phyloP scores from a whole-genome alignment of 2,888 invertebrate genomes.

The Cactoblastis cactorum region DNA sequence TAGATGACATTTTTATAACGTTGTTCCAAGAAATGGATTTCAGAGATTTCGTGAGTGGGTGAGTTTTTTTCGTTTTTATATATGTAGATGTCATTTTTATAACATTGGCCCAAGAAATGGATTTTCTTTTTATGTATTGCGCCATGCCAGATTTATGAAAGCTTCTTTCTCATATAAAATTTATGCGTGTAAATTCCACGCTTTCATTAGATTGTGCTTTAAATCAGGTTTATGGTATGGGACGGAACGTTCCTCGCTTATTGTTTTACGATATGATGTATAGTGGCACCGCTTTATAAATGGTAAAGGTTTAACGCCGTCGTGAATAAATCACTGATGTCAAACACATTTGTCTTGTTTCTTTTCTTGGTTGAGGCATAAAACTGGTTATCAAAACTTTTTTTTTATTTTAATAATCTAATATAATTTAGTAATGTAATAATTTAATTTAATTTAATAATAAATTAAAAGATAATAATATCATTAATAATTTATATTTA shows the following conservation, averaged over 20 bases:
- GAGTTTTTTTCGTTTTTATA: too few relatives aligned
- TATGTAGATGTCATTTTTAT: too few relatives aligned
- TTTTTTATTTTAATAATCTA: too few relatives aligned
- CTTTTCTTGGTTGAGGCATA: not conserved
- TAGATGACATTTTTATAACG: too few relatives aligned
- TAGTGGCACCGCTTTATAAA: not conserved
- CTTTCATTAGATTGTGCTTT: conserved; percentile 8
- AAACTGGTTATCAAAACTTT: not conserved
- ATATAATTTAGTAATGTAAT: too few relatives aligned
- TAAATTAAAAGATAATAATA: too few relatives aligned
- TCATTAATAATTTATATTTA: too few relatives aligned
- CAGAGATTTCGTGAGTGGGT: too few relatives aligned
- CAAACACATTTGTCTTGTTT: too few relatives aligned
- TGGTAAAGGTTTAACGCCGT: not conserved
- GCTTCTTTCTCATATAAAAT: conserved; percentile 4
- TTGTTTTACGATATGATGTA: conserved; percentile 10
- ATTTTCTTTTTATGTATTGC: not conserved
- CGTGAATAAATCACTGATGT: too few relatives aligned
- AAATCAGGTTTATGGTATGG: conserved; percentile 10
- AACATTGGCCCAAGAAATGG: not conserved
- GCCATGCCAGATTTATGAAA: not conserved
- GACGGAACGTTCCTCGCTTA: conserved; percentile 5
- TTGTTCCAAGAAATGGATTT: too few relatives aligned
- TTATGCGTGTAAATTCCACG: not conserved
- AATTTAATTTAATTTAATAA: too few relatives aligned